Percentiles rank a stretch among this genome's conserved stretches.
Evolutionary conservation across 2,888 invertebrate species (phyloP).

Genomic region (Epistrophe grossulariae): DNA sequence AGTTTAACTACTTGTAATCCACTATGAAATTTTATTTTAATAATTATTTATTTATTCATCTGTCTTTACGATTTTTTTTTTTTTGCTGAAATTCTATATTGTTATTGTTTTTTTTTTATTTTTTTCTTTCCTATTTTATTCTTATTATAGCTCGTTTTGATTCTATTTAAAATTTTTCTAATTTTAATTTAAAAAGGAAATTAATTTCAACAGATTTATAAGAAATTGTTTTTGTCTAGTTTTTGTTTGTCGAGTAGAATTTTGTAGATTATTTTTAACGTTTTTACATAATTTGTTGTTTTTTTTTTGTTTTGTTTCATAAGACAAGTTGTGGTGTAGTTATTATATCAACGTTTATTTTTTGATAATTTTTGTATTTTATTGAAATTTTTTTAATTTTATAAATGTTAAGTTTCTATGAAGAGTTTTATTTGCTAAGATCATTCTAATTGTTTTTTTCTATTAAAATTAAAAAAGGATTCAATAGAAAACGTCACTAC

Average conservation of each 20-base stretch:
- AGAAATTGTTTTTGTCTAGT: slow-evolving; percentile 44
- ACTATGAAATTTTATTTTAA: slow-evolving; percentile 65
- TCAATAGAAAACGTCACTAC: slow-evolving; percentile 34
- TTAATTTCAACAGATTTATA: slow-evolving; percentile 23
- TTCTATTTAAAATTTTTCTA: slow-evolving; percentile 68
- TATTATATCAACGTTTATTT: slow-evolving; percentile 43
- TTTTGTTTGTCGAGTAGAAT: slow-evolving; percentile 47
- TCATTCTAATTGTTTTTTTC: slow-evolving; percentile 20
- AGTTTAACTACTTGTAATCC: slow-evolving; percentile 70
- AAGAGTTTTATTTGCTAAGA: slow-evolving; percentile 47
- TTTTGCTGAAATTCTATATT: slow-evolving; percentile 60
- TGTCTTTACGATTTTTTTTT: slow-evolving; percentile 54
- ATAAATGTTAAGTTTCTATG: slow-evolving; percentile 46
- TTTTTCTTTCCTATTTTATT: slow-evolving; percentile 32
- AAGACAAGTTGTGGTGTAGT: slow-evolving; percentile 65
- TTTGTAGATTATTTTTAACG: slow-evolving; percentile 27
- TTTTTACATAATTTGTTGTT: slow-evolving; percentile 24
- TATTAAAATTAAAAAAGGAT: not conserved
- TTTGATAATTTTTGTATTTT: slow-evolving; percentile 41
- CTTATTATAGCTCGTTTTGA: slow-evolving; percentile 72
- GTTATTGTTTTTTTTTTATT: slow-evolving; percentile 17
- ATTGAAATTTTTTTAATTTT: slow-evolving; percentile 40
- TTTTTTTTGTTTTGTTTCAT: slow-evolving; percentile 32
- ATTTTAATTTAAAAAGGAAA: slow-evolving; percentile 40
- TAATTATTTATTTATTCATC: slow-evolving; percentile 52